Base-by-base conservation (phyloP, 2,113 vertebrate genomes). In the Albula goreensis region DNA sequence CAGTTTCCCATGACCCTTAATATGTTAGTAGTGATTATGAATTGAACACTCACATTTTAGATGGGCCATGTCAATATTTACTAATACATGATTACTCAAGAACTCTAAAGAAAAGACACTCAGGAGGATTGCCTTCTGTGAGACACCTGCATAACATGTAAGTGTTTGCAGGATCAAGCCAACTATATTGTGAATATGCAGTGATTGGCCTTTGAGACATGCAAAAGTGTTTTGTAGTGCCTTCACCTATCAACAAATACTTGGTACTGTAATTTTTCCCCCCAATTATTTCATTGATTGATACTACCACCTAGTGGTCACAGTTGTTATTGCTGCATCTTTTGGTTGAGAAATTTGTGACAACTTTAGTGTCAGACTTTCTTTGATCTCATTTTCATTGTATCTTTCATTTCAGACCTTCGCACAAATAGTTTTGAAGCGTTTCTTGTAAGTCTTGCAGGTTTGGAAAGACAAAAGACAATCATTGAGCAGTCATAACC, bases 221-320 rank as follows among this genome's bases (percentile, higher is more conserved):
- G n/a, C 13, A 57, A 25, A 41, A 25, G 56, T 66, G 50, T 57
- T 15, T 4, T 85, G 50, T 84, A 84, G 89, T 93, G 91, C 93
- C 92, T 94, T 91, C 19, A 83, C 81, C 74, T 41, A 41, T 31
- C 31, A 94, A 92, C 93, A 93, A 93, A 94, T 63, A 11, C 12
- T 48, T 84, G 50, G 57, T 60, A 53, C 25, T 56, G 22, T 8
- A 78, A 31, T 66, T 85, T n/a, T 31, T 80, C 0, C n/a, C 56
- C 85, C 13, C 48, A 4, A 50, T 78, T 1, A 15, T 51, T 52
- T 85, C 50, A 78, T 49, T 70, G 50, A 74, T 74, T 2, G 31
- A 74, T n/a, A 74, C n/a, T 31, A 1, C 70, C 70, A 31, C n/a
- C n/a, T 74, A 74, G 70, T 74, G 70, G 70, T 74, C 4, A 22